Evolutionary conservation across 2,888 invertebrate species (phyloP), one percentile per base, ranked within the genome.

Genomic region (Leistus spinibarbis): DNA sequence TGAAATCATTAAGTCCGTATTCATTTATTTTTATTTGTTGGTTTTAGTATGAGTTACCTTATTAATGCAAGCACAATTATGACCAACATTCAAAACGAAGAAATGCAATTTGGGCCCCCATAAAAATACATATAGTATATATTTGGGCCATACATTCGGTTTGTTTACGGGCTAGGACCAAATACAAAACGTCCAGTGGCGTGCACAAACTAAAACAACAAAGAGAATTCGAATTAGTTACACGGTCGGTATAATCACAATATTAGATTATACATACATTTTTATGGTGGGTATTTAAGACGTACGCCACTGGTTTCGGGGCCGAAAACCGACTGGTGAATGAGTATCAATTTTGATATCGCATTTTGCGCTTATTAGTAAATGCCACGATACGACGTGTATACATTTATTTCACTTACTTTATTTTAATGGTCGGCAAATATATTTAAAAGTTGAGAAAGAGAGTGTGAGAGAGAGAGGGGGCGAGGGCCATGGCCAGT

Each of bases 351-450:
- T 80, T 73, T 81, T 80, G 81, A 81, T 81, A 80, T 80, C 80
- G 78, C 73, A 73, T 73, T 73, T 73, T 67, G 73, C 60, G 80
- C 81, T 81, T 81, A 81, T 81, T 81, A 80, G 81, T 80, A 73
- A 73, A 73, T 73, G 73, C 73, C 73, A 73, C 60, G 67, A 67
- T 73, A 80, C 80, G 79, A 80, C 79, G 78, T 77, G 74, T 80
- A 79, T 79, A 78, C 80, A 80, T 80, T 80, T 81, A 80, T 81
- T 80, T 80, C 80, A 79, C 79, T 80, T 80, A 80, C 79, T 81
- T 81, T 81, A 80, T 81, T 79, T 80, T 80, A 80, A 80, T 79
- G 78, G 79, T 71, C 79, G 77, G 78, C 79, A 80, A 79, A 79
- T 80, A 79, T 79, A 80, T 80, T 79, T 80, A 76, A 78, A 78